Conservation (phyloP, 1,140 invertebrate genomes). For the Panulirus ornatus region DNA sequence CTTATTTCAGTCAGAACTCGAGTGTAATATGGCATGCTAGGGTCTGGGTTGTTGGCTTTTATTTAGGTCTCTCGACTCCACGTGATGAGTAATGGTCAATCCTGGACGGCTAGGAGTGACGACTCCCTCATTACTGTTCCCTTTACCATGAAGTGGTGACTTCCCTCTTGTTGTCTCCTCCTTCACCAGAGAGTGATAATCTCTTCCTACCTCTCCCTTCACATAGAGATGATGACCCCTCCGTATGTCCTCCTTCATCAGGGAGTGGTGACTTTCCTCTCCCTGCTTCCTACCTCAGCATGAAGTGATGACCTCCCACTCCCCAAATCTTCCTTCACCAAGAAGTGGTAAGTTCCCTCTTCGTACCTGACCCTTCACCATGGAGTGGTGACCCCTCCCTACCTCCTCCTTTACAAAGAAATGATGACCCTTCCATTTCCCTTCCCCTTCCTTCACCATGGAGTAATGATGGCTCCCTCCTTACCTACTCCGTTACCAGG, state of each 20-base stretch:
- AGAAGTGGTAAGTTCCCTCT: too few relatives aligned
- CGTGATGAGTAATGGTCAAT: background rate
- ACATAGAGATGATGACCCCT: too few relatives aligned
- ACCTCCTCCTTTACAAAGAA: too few relatives aligned
- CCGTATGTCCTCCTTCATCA: background rate
- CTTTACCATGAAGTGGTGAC: too few relatives aligned
- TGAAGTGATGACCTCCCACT: too few relatives aligned
- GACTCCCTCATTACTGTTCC: too few relatives aligned
- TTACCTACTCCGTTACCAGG: too few relatives aligned
- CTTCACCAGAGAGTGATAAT: background rate
- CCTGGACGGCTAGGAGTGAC: background rate
- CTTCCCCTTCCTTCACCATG: background rate
- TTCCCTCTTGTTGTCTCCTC: too few relatives aligned
- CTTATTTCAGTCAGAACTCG: background rate
- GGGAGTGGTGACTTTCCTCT: too few relatives aligned
- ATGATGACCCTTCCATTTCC: background rate
- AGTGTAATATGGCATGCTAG: background rate
- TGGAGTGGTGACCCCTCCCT: background rate
- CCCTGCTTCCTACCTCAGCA: too few relatives aligned
- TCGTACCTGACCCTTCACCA: background rate
- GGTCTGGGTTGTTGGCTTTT: background rate
- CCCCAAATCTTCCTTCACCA: too few relatives aligned
- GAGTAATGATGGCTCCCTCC: too few relatives aligned
- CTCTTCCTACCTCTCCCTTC: background rate
- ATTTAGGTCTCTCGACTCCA: background rate